A percentile compares a stretch with the other conserved stretches of the same genome.
These are phyloP conservation scores for Odocoileus virginianus DNA, from an alignment of 2,113 vertebrate species.

Conservation along the genomic window DNA sequence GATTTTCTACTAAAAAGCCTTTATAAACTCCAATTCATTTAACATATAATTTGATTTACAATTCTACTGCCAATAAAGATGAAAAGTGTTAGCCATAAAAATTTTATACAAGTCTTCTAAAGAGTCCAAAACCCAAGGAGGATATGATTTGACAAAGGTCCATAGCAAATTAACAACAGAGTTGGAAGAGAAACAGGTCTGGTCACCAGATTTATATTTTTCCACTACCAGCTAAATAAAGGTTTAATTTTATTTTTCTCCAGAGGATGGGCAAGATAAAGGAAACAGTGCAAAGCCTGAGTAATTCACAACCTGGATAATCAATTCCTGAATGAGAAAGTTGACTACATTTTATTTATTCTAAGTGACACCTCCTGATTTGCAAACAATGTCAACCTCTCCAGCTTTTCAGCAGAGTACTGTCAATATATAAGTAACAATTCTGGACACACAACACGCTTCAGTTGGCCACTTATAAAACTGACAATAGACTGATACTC, in stretches of 20 bases:
- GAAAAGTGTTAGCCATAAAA: not conserved
- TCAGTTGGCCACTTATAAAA: not conserved
- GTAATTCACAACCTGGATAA: not conserved
- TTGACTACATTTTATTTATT: not conserved
- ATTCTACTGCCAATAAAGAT: not conserved
- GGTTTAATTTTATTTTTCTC: not conserved
- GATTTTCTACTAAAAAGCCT: constrained; percentile 9
- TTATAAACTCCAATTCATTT: not conserved
- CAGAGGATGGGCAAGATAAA: not conserved
- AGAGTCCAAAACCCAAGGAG: not conserved
- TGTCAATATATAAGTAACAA: not conserved
- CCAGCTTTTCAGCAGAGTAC: not conserved
- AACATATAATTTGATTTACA: not conserved
- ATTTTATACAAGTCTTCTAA: not conserved
- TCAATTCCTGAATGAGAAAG: constrained; percentile 10
- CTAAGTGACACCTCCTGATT: not conserved
- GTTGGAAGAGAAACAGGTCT: not conserved
- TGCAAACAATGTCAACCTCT: not conserved
- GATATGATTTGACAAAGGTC: not conserved
- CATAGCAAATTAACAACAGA: constrained; percentile 31
- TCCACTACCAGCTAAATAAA: constrained; percentile 9
- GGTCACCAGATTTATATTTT: not conserved
- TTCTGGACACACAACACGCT: not conserved
- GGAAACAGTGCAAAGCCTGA: not conserved
- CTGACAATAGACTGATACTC: not conserved